Evolutionary conservation across 2,113 vertebrate species (phyloP), one percentile per base, ranked within the genome.

Genomic region (Siniperca chuatsi): DNA sequence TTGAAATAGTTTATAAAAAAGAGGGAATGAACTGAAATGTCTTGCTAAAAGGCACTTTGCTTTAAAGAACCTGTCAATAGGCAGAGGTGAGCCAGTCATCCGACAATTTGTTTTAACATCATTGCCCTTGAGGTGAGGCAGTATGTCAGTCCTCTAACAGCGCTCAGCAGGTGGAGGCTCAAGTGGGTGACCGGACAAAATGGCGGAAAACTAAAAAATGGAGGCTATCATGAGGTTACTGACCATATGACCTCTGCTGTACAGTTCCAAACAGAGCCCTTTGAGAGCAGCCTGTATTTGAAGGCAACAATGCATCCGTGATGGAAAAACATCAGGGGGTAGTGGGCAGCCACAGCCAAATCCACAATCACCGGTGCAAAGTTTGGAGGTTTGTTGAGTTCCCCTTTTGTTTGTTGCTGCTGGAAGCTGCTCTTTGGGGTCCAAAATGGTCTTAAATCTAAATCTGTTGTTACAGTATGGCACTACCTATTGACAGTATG

Each of bases 261-360:
- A 61, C 29, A 44, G 75, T 55, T 84, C 67, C 68, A 84, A 84
- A 86, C 55, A 71, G 29, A 86, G 18, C 15, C 29, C 13, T 82
- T 70, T 79, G 29, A 83, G 54, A 77, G 57, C 42, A 33, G 50
- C 60, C 42, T 52, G 23, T 75, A 23, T 90, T 84, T 84, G 52
- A 84, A 83, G 58, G 33, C 75, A 64, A 87, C 81, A 89, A 91
- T 91, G 78, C 82, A 42, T n/a, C 75, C 25, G 77, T 82, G 81
- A 90, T 90, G 74, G 82, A 79, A 90, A 92, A 91, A 68, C 90
- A 83, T 48, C 89, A 58, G 90, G 89, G 80, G 90, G 84, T 46
- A 2, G 40, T n/a, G 25, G 37, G 11, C 33, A 70, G 52, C 60
- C 11, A n/a, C 8, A 29, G 20, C 18, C 29, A 76, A 25, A 67